A percentile compares a stretch with the other conserved stretches of the same genome.
Conservation (phyloP, 2,797 vertebrate genomes). For the Sebastiscus tertius region DNA sequence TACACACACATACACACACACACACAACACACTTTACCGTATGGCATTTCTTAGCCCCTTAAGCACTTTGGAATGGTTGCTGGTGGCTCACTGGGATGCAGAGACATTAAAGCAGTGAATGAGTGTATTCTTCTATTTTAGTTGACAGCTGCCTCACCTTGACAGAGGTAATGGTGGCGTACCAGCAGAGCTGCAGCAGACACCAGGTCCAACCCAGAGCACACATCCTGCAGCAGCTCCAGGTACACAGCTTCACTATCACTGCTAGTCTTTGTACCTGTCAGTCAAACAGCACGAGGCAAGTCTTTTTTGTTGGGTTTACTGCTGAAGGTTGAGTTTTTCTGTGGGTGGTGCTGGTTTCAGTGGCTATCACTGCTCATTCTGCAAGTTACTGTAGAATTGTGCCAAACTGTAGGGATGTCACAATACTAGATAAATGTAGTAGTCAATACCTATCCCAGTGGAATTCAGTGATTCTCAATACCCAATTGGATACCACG, state of each 20-base stretch:
- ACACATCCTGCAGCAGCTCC: constrained; percentile 78
- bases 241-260: constrained; percentile 66
- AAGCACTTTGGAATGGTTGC: constrained; percentile 53
- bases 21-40: constrained; percentile 44
- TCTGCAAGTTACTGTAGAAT: neutral
- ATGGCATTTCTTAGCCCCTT: constrained; percentile 52
- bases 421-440: neutral
- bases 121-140: constrained; percentile 69
- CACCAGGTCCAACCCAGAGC: constrained; percentile 78
- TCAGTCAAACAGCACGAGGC: constrained; percentile 7
- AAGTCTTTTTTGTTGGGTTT: neutral
- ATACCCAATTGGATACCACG: neutral
- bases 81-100: constrained; percentile 43
- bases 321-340: neutral
- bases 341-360: constrained; percentile 1
- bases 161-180: constrained; percentile 77
- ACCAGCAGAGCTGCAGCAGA: constrained; percentile 81
- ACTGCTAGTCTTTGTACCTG: neutral
- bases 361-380: neutral
- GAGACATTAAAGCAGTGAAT: constrained; percentile 57
- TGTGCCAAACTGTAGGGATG: neutral
- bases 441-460: neutral
- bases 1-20: constrained; percentile 4
- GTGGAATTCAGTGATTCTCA: neutral
- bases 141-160: constrained; percentile 74